These are phyloP conservation scores for Leucophenga montana DNA, from an alignment of 2,888 invertebrate species.

Conservation along the genomic window DNA sequence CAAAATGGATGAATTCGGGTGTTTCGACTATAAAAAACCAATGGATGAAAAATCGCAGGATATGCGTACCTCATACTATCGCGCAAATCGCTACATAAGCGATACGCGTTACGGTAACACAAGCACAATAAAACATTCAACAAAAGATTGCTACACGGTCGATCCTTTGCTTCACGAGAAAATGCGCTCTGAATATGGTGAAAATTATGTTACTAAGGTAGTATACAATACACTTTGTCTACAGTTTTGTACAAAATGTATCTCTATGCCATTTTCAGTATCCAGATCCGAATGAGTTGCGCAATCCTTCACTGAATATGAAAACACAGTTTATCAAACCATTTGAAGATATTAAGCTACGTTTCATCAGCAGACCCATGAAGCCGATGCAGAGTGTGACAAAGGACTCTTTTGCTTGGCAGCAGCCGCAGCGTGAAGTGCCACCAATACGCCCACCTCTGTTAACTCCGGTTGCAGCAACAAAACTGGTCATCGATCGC, in stretches of 20 bases:
- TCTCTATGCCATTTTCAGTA: conserved; percentile 47
- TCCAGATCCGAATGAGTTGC: conserved; percentile 52
- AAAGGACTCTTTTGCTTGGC: conserved; percentile 54
- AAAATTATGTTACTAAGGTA: conserved; percentile 64
- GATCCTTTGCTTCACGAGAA: conserved; percentile 55
- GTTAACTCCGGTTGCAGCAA: conserved; percentile 46
- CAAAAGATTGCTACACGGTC: conserved; percentile 48
- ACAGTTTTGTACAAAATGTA: too few species aligned
- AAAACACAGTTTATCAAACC: conserved; percentile 60
- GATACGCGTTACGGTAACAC: conserved; percentile 56
- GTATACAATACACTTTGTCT: neutral
- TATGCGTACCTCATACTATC: conserved; percentile 67
- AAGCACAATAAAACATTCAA: conserved; percentile 47
- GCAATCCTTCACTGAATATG: conserved; percentile 60
- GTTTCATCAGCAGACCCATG: conserved; percentile 58
- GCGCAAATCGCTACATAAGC: conserved; percentile 59
- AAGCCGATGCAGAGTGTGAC: conserved; percentile 56
- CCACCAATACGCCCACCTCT: conserved; percentile 31
- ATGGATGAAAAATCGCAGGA: conserved; percentile 52
- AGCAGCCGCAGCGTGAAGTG: conserved; percentile 41
- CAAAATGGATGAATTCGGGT: conserved; percentile 60
- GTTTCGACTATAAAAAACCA: conserved; percentile 65
- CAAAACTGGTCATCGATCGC: conserved; percentile 57
- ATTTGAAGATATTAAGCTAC: conserved; percentile 60
- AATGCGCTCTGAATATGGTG: conserved; percentile 49